Conservation (phyloP, 2,888 invertebrate species). For the Amblyjoppa proteus region DNA sequence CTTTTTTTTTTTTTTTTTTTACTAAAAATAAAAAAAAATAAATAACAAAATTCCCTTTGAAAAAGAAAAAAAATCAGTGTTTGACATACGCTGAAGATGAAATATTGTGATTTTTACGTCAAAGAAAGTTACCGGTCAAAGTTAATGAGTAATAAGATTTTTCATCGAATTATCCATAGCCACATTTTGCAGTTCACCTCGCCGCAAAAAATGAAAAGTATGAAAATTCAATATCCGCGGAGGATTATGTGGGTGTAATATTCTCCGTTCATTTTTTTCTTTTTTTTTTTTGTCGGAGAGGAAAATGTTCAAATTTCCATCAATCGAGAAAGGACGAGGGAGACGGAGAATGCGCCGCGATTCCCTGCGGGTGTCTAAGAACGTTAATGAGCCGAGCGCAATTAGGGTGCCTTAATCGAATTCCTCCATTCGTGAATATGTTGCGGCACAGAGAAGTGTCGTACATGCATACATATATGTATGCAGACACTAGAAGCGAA, state of each 20-base stretch:
- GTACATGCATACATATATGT: conserved; percentile 18
- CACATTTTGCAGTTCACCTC: too few species aligned
- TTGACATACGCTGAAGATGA: neutral
- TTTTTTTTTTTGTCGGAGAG: neutral
- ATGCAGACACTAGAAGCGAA: conserved; percentile 28
- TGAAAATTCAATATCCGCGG: neutral
- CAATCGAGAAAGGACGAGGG: conserved; percentile 8
- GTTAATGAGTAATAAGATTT: neutral
- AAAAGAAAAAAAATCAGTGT: too few species aligned
- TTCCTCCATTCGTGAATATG: conserved; percentile 42
- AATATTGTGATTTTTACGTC: neutral
- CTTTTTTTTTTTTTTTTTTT: too few species aligned
- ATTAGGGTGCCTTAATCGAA: conserved; percentile 64
- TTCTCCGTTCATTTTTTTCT: neutral
- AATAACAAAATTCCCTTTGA: too few species aligned
- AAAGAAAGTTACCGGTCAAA: neutral
- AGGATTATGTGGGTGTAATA: neutral
- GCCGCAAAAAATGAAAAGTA: neutral
- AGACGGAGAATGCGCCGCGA: conserved; percentile 11
- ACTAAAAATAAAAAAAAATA: too few species aligned
- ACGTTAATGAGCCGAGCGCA: conserved; percentile 56
- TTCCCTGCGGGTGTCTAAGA: conserved; percentile 49
- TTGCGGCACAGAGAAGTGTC: neutral
- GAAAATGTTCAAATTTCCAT: conserved; percentile 14
- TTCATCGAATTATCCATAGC: neutral